Evolutionary conservation across 2,797 vertebrate species (phyloP).

Genomic region (Bradypus variegatus): DNA sequence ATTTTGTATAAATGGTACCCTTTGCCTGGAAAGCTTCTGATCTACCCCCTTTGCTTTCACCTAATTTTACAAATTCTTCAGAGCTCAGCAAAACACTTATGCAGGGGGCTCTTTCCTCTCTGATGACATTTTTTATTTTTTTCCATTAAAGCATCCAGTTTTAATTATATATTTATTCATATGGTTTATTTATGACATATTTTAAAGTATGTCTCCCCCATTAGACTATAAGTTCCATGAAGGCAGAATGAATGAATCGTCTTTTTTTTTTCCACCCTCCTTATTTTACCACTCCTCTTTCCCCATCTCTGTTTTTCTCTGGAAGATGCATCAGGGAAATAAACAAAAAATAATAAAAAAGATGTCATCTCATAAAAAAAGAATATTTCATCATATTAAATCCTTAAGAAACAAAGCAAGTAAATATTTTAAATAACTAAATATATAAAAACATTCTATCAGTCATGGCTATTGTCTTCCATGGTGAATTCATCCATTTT

Average conservation of each 20-base stretch:
- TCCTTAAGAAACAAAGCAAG: background rate
- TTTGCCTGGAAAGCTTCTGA: background rate
- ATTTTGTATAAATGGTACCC: background rate
- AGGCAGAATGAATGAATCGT: background rate
- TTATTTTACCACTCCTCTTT: background rate
- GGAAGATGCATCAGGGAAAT: background rate
- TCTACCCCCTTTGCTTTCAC: background rate
- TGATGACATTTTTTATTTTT: background rate
- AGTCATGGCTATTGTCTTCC: background rate
- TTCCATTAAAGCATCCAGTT: background rate
- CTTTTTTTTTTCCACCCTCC: background rate
- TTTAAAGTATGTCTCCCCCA: background rate
- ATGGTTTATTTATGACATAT: background rate
- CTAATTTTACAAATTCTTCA: background rate
- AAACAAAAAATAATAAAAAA: background rate
- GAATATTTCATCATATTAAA: background rate
- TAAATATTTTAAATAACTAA: background rate
- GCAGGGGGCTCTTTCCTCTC: background rate
- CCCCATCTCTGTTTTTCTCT: background rate
- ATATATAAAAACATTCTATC: conserved; percentile 6
- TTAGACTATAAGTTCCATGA: background rate
- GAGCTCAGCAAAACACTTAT: background rate
- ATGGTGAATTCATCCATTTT: background rate
- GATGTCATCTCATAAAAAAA: background rate
- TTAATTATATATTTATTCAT: background rate